A percentile compares a stretch with the other conserved stretches of the same genome.
Evolutionary conservation across 2,797 vertebrate genomes (phyloP).

Genomic region (Natrix natrix): DNA sequence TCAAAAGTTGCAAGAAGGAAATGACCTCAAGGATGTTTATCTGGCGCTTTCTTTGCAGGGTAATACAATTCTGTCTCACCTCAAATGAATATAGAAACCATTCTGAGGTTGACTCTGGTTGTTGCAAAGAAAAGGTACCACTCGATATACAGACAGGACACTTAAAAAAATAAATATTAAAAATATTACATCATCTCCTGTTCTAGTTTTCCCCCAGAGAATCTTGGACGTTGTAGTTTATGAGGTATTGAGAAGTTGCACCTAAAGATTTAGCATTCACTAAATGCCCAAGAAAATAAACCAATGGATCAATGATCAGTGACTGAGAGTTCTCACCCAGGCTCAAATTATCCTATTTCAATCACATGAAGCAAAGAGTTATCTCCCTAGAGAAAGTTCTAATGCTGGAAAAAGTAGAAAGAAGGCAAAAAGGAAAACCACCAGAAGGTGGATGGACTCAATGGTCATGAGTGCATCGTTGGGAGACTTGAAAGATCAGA

Average conservation of each 20-base stretch:
- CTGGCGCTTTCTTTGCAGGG: slow-evolving; percentile 32
- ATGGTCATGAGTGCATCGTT: background rate
- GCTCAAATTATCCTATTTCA: background rate
- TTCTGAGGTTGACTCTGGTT: background rate
- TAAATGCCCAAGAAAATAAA: background rate
- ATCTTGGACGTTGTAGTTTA: background rate
- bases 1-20: slow-evolving; percentile 22
- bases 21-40: slow-evolving; percentile 28
- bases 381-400: background rate
- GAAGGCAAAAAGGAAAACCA: background rate
- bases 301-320: background rate
- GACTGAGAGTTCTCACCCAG: background rate
- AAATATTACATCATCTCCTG: background rate
- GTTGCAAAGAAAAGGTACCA: background rate
- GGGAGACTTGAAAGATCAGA: background rate
- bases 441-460: background rate
- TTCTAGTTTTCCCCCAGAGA: background rate
- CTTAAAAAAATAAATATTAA: background rate
- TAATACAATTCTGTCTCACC: background rate
- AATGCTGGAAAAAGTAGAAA: background rate
- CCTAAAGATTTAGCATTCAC: background rate
- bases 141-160: background rate
- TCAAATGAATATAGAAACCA: slow-evolving; percentile 18
- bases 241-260: background rate
- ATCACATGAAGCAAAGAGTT: background rate